Evolutionary conservation across 2,888 invertebrate genomes (phyloP).

Genomic region (Mesochorus sp.): DNA sequence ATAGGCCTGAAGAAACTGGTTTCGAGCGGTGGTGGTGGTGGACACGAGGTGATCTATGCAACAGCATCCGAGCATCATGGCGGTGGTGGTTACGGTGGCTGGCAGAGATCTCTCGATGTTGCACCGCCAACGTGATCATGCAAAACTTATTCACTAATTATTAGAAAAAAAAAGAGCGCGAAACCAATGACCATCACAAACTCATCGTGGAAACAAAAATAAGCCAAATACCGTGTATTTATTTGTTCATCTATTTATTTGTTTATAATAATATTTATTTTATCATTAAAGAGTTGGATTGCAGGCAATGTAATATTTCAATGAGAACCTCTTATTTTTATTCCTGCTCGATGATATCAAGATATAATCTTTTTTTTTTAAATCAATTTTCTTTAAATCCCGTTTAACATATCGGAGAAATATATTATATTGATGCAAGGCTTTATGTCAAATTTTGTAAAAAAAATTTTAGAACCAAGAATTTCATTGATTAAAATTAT

Average conservation of each 20-base stretch:
- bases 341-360: background rate
- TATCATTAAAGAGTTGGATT: slow-evolving; percentile 27
- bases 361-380: no score
- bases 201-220: slow-evolving; percentile 14
- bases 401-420: no score
- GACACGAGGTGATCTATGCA: slow-evolving; percentile 85
- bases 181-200: slow-evolving; percentile 26
- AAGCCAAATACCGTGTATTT: slow-evolving; percentile 52
- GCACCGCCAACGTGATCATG: slow-evolving; percentile 73
- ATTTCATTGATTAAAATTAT: no score
- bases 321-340: background rate
- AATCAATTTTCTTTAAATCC: no score
- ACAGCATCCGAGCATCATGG: slow-evolving; percentile 81
- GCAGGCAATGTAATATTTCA: background rate
- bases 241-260: slow-evolving; percentile 54
- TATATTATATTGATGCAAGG: no score
- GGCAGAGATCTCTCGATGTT: slow-evolving; percentile 78
- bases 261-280: slow-evolving; percentile 47
- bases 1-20: slow-evolving; percentile 86
- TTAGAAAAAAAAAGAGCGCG: background rate
- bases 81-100: slow-evolving; percentile 78
- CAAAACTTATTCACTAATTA: background rate
- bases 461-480: no score
- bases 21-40: slow-evolving; percentile 82
- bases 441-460: no score